phyloP scores from a whole-genome alignment of 2,113 vertebrate genomes.

The Gnathonemus echidnorhynchus region DNA sequence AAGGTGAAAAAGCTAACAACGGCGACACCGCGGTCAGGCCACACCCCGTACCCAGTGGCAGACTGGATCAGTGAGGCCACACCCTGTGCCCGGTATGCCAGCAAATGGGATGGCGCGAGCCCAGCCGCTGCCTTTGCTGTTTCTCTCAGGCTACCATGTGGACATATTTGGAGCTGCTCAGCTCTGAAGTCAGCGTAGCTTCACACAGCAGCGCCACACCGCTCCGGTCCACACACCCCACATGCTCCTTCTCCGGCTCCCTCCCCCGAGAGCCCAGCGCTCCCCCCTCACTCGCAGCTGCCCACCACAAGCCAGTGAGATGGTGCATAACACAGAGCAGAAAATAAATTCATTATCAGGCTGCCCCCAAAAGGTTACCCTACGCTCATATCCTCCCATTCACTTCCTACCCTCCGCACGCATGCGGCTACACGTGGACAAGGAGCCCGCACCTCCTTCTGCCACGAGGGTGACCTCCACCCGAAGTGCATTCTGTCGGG shows the following conservation, averaged over 20 bases:
- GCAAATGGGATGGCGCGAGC: background rate
- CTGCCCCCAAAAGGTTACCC: constrained; percentile 8
- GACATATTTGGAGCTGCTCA: no score
- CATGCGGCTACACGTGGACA: background rate
- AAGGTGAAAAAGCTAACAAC: background rate
- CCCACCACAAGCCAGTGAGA: background rate
- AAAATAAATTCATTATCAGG: constrained; percentile 13
- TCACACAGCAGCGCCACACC: background rate
- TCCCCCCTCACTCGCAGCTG: background rate
- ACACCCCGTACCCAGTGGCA: background rate
- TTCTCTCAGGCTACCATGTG: background rate
- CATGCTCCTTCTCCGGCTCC: background rate
- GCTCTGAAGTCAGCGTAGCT: background rate
- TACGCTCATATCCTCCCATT: constrained; percentile 2
- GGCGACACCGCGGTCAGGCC: background rate
- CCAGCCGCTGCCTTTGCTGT: background rate
- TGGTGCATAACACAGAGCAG: background rate
- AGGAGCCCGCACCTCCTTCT: background rate
- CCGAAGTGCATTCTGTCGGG: background rate
- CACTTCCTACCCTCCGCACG: background rate
- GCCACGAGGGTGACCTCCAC: background rate
- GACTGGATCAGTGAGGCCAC: background rate
- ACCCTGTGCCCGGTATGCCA: background rate
- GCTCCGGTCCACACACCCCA: background rate
- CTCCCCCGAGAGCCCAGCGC: background rate